Conservation (phyloP, 2,113 vertebrate species). For the Protobothrops mucrosquamatus region DNA sequence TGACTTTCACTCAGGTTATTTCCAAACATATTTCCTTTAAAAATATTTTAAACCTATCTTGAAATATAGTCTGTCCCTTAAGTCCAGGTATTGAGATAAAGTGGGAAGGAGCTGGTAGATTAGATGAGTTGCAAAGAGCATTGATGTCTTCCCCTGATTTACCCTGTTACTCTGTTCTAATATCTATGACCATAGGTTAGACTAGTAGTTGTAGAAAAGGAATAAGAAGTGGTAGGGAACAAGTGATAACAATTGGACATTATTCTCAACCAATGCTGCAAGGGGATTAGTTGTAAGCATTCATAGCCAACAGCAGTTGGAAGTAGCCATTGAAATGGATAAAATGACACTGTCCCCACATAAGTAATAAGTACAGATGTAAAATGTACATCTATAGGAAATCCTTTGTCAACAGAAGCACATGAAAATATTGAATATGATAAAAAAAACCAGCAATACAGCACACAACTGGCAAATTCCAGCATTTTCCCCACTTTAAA, state of each 20-base stretch:
- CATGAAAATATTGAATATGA: background rate
- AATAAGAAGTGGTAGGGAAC: background rate
- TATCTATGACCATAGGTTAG: background rate
- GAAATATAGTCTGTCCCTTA: background rate
- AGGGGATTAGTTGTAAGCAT: background rate
- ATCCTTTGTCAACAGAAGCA: background rate
- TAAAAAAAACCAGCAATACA: background rate
- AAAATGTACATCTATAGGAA: background rate
- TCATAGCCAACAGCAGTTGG: background rate
- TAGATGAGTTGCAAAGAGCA: background rate
- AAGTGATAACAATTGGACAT: background rate
- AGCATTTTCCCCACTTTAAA: background rate
- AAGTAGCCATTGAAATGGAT: background rate
- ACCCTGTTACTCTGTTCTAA: background rate
- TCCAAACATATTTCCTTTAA: background rate
- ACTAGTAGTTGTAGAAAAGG: background rate
- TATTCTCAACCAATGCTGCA: background rate
- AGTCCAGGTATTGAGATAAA: background rate
- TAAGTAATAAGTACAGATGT: background rate
- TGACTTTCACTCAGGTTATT: background rate
- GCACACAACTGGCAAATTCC: background rate
- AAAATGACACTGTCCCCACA: background rate
- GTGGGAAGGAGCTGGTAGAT: background rate
- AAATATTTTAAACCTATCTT: background rate
- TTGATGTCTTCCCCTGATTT: background rate